Conservation (phyloP, 2,797 vertebrate species). For the Spheniscus humboldti region DNA sequence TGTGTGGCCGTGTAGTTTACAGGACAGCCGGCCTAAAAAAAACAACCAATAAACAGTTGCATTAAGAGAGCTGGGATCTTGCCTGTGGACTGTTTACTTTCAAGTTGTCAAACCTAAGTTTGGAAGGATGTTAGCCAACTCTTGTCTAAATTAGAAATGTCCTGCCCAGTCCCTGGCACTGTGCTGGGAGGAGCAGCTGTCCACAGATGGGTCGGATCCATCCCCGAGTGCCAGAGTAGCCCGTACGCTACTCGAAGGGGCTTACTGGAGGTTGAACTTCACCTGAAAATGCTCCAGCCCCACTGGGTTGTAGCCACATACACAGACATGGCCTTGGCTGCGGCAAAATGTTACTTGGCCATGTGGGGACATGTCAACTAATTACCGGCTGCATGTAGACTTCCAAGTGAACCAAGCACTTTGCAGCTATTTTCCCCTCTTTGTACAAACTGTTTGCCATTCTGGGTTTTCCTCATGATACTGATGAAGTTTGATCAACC, state of each 20-base stretch:
- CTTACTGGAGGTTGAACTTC: background rate
- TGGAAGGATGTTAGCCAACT: background rate
- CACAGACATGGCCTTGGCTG: background rate
- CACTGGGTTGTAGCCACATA: background rate
- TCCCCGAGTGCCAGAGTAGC: background rate
- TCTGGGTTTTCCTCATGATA: background rate
- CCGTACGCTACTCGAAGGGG: rapidly evolving
- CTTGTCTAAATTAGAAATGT: background rate
- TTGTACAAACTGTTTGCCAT: background rate
- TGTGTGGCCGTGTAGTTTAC: background rate
- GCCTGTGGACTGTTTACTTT: background rate
- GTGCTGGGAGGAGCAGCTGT: background rate
- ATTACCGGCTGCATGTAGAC: background rate
- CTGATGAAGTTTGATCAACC: background rate
- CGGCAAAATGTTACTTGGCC: background rate
- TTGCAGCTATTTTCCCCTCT: background rate
- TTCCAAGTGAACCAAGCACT: background rate
- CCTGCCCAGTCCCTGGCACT: background rate
- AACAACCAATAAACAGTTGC: background rate
- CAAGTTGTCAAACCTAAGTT: background rate
- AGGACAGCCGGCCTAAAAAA: background rate
- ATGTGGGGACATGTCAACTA: too few species aligned
- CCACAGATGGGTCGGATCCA: too few species aligned
- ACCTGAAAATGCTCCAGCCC: background rate
- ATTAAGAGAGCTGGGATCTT: background rate